Evolutionary conservation across 2,888 invertebrate species (phyloP).

Genomic region (Brassicogethes aeneus): DNA sequence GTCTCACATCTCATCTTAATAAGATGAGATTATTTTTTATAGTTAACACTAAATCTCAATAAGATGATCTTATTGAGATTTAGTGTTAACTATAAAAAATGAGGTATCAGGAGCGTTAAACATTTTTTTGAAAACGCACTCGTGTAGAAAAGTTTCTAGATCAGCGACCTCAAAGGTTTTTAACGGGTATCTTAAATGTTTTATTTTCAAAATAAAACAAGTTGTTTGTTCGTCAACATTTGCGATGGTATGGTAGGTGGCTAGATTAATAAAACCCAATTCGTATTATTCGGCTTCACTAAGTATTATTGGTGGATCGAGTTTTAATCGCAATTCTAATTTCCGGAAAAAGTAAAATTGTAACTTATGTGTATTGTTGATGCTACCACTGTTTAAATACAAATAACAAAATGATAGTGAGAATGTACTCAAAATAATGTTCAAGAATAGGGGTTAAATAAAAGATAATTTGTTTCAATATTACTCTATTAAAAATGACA

Average conservation of each 20-base stretch:
- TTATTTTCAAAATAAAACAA: conserved; percentile 18
- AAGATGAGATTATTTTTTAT: too few species aligned
- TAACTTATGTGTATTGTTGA: too few species aligned
- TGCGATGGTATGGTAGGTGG: conserved; percentile 25
- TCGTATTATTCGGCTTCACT: conserved; percentile 15
- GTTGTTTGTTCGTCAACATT: conserved; percentile 29
- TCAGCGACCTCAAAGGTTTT: conserved; percentile 14
- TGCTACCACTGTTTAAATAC: too few species aligned
- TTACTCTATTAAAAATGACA: not conserved
- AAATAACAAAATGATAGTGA: too few species aligned
- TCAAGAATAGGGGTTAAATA: too few species aligned
- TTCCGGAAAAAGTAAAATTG: not conserved
- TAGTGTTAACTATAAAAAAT: not conserved
- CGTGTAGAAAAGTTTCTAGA: conserved; percentile 7
- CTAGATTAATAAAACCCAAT: conserved; percentile 24
- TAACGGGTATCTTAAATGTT: conserved; percentile 9
- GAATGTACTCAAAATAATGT: too few species aligned
- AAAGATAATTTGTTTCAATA: not conserved
- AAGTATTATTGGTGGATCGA: conserved; percentile 19
- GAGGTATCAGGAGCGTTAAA: not conserved
- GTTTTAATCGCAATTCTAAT: conserved; percentile 4
- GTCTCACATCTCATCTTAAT: not conserved
- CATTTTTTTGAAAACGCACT: not conserved
- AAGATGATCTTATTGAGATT: not conserved
- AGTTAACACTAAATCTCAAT: too few species aligned